A percentile compares a stretch with the other conserved stretches of the same genome.
These are phyloP conservation scores for Formica selysi DNA, from an alignment of 1,140 invertebrate genomes.

Conservation along the genomic window DNA sequence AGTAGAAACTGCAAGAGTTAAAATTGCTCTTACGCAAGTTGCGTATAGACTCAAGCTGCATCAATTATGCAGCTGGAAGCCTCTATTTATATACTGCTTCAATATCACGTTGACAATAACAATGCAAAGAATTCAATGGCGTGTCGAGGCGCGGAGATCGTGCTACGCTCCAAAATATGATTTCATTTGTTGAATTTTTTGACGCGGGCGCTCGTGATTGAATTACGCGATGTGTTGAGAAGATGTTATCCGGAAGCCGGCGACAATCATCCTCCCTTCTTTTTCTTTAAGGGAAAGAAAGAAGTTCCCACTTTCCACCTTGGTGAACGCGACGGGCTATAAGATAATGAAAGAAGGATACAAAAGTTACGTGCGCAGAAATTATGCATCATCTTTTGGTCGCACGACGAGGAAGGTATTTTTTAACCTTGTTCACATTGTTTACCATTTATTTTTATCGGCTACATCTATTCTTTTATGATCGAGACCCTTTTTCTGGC, in stretches of 20 bases:
- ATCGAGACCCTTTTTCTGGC: background rate
- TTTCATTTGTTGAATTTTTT: background rate
- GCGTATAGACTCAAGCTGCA: background rate
- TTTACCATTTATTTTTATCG: constrained; percentile 2
- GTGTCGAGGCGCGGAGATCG: background rate
- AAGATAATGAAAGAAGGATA: constrained; percentile 47
- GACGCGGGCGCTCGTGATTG: background rate
- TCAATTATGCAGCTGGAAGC: constrained; percentile 26
- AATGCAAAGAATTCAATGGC: background rate
- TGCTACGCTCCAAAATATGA: background rate
- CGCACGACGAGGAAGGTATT: background rate
- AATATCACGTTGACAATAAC: background rate
- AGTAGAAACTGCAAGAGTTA: background rate
- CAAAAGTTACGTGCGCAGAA: constrained; percentile 29
- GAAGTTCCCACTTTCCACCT: constrained; percentile 1
- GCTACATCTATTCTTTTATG: background rate
- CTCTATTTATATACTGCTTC: background rate
- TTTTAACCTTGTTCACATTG: constrained; percentile 30
- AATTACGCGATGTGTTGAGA: background rate
- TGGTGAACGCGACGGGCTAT: constrained; percentile 10
- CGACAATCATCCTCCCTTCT: background rate
- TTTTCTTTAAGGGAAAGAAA: background rate
- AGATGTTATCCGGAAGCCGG: background rate
- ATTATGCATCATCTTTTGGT: constrained; percentile 49
- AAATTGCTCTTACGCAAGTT: constrained; percentile 11